Evolutionary conservation across 1,140 invertebrate genomes (phyloP), one percentile per base, ranked within the genome.

Genomic region (Mactra quadrangularis): DNA sequence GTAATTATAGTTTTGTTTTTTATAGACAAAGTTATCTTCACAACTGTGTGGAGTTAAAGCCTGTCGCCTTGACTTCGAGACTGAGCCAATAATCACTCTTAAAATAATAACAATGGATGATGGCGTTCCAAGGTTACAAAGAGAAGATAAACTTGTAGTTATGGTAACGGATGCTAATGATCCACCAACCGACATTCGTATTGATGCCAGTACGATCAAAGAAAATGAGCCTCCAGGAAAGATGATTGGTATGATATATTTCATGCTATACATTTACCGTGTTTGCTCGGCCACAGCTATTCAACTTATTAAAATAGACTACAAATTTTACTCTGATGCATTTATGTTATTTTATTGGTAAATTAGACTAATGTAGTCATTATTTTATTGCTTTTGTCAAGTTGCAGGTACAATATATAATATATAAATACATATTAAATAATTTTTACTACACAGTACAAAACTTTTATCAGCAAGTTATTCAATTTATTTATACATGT

Each of bases 111-210:
- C 84, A 13, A 83, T 84, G 29, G 88, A 89, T 60, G 79, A 59
- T 77, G 88, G 88, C n/a, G 50, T 50, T 25, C 88, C 87, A 33
- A 68, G 59, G 19, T 47, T 83, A 72, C 78, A 59, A 17, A 64
- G 76, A 31, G 76, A 78, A n/a, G 52, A 78, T 33, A 47, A 25
- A 22, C 53, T 87, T 25, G 81, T 52, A 27, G 70, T 88, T 22
- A 13, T 41, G 1, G 35, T 87, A 1, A 62, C 45, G 13, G 87
- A 89, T 53, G 62, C 47, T 15, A 89, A 89, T 71, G 88, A 89
- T 47, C 53, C 83, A 3, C 88, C 88, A 2, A 70, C 68, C 22
- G 66, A 82, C 41, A 45, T 88, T 15, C 52, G 38, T 1, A 64
- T 88, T n/a, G 74, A 71, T 47, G 41, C 62, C n/a, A 66, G 74